Conservation (phyloP, 2,888 invertebrate genomes). For the Drosophila ustulata region DNA sequence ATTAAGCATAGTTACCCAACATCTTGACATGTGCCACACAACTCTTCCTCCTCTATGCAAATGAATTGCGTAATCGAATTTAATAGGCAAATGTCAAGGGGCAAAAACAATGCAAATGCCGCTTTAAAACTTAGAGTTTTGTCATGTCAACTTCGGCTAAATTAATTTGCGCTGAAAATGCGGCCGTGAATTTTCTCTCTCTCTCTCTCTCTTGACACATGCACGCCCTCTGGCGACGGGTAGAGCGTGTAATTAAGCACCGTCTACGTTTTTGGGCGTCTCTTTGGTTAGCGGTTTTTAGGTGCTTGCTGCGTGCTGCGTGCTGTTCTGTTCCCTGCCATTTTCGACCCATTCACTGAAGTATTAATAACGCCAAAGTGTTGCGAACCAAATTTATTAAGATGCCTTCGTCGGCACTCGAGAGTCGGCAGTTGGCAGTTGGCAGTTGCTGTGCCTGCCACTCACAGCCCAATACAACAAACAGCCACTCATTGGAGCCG, state of each 20-base stretch:
- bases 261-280: conserved; percentile 27
- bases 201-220: conserved; percentile 25
- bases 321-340: conserved; percentile 27
- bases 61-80: conserved; percentile 70
- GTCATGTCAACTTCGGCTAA: conserved; percentile 33
- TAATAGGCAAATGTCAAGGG: conserved; percentile 21
- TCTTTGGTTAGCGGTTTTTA: conserved; percentile 71
- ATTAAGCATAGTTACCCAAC: conserved; percentile 68
- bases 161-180: conserved; percentile 47
- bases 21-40: conserved; percentile 37
- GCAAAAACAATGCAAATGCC: conserved; percentile 27
- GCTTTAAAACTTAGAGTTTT: conserved; percentile 59
- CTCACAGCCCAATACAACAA: conserved; percentile 9
- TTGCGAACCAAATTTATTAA: conserved; percentile 77
- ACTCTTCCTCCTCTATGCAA: neutral
- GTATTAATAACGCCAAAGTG: conserved; percentile 81
- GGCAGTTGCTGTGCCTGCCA: conserved; percentile 41
- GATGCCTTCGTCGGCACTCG: conserved; percentile 61
- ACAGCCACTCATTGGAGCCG: conserved; percentile 24
- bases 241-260: conserved; percentile 71
- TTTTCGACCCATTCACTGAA: conserved; percentile 65
- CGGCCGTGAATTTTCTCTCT: neutral
- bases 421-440: conserved; percentile 6
- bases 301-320: conserved; percentile 62
- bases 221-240: conserved; percentile 31